These are phyloP conservation scores for Neoascia interrupta DNA, from an alignment of 2,888 invertebrate species.

Conservation along the genomic window DNA sequence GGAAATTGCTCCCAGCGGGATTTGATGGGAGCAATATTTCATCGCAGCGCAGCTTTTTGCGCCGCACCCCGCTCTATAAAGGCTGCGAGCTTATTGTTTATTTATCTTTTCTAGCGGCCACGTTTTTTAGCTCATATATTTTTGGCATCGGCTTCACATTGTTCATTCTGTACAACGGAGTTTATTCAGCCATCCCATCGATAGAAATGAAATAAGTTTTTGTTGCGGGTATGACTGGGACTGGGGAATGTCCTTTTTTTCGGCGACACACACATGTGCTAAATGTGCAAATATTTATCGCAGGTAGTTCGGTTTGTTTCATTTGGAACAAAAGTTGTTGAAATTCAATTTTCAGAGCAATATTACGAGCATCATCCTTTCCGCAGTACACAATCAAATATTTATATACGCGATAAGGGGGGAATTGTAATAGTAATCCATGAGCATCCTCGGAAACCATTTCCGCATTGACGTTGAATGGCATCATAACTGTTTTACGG, in stretches of 20 bases:
- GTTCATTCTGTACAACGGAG: neutral
- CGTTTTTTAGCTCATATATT: neutral
- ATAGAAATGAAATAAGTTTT: slow-evolving; percentile 32
- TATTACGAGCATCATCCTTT: too few species aligned
- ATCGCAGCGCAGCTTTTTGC: slow-evolving; percentile 13
- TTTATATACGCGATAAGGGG: too few species aligned
- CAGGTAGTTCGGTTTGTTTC: slow-evolving; percentile 3
- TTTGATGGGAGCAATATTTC: slow-evolving; percentile 49
- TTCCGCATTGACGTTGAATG: too few species aligned
- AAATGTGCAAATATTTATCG: slow-evolving; percentile 24
- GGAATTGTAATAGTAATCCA: too few species aligned
- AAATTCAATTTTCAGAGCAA: neutral
- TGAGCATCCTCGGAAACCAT: too few species aligned
- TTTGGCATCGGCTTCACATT: neutral
- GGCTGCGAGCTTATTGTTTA: slow-evolving; percentile 16
- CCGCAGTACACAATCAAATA: too few species aligned
- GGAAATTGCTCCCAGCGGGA: slow-evolving; percentile 41
- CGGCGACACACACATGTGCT: slow-evolving; percentile 4
- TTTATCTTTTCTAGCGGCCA: slow-evolving; percentile 1
- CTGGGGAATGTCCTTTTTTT: neutral
- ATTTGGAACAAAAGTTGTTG: neutral
- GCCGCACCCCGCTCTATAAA: neutral
- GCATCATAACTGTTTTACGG: too few species aligned
- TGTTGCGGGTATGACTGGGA: neutral
- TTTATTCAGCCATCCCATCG: slow-evolving; percentile 37